These are phyloP conservation scores for Brachionus plicatilis DNA, from an alignment of 1,140 invertebrate genomes.

Conservation along the genomic window DNA sequence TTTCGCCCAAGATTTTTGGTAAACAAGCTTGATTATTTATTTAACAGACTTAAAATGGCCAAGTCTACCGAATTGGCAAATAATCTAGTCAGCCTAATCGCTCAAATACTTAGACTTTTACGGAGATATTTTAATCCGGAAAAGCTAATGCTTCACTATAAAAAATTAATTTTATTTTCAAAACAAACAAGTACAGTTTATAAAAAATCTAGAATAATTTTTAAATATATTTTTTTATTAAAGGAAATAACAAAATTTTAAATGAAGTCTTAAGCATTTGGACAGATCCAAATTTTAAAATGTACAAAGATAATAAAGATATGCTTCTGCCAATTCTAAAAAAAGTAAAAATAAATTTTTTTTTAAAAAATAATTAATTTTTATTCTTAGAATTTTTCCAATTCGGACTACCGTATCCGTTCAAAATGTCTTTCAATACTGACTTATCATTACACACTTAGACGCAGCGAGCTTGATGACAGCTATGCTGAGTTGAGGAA, in stretches of 20 bases:
- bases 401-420: slow-evolving; percentile 70
- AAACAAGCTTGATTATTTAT: background rate
- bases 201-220: background rate
- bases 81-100: background rate
- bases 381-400: slow-evolving; percentile 62
- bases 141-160: background rate
- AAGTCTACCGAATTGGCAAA: background rate
- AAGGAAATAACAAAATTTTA: slow-evolving; percentile 34
- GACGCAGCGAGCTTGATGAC: slow-evolving; percentile 42
- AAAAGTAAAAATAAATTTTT: background rate
- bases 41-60: background rate
- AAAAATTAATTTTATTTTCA: background rate
- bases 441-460: slow-evolving; percentile 47
- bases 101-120: background rate
- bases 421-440: slow-evolving; percentile 71
- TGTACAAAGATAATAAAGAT: background rate
- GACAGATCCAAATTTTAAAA: background rate
- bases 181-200: background rate
- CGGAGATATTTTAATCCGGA: background rate
- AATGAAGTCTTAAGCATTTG: slow-evolving; percentile 27
- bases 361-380: background rate
- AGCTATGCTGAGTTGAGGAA: slow-evolving; percentile 28
- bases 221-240: background rate
- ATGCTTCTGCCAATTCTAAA: slow-evolving; percentile 9
- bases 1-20: background rate